A percentile compares a stretch with the other conserved stretches of the same genome.
Evolutionary conservation across 2,113 vertebrate species (phyloP).

Genomic region (Amazona vittata): DNA sequence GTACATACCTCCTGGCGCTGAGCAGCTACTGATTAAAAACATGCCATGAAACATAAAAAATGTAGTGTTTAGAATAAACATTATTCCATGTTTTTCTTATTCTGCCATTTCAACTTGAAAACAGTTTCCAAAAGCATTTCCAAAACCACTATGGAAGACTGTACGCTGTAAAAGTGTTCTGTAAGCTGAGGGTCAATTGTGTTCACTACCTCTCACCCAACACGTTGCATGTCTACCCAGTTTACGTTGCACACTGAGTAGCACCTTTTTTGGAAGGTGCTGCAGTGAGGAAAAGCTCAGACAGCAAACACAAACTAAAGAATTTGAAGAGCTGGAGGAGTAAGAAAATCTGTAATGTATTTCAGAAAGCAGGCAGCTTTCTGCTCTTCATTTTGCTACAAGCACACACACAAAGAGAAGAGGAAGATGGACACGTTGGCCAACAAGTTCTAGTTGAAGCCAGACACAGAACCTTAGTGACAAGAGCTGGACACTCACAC

Average conservation of each 20-base stretch:
- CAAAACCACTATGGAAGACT: background rate
- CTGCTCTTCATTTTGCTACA: background rate
- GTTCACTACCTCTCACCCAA: background rate
- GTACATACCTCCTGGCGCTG: background rate
- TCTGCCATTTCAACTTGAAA: background rate
- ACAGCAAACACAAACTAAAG: background rate
- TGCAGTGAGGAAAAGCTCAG: background rate
- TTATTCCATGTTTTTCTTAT: background rate
- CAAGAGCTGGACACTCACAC: background rate
- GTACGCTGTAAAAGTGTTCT: background rate
- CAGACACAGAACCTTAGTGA: background rate
- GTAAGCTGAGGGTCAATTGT: background rate
- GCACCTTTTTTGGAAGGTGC: background rate
- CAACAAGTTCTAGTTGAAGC: background rate
- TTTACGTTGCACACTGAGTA: background rate
- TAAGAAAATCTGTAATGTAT: background rate
- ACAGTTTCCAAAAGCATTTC: background rate
- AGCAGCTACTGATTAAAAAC: background rate
- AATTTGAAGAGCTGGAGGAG: background rate
- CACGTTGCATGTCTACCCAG: background rate
- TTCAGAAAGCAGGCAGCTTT: background rate
- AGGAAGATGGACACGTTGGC: background rate
- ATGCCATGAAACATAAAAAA: background rate
- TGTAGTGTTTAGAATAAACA: background rate
- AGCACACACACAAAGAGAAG: background rate